Conservation (phyloP, 2,888 invertebrate genomes). For the Volucella inflata region DNA sequence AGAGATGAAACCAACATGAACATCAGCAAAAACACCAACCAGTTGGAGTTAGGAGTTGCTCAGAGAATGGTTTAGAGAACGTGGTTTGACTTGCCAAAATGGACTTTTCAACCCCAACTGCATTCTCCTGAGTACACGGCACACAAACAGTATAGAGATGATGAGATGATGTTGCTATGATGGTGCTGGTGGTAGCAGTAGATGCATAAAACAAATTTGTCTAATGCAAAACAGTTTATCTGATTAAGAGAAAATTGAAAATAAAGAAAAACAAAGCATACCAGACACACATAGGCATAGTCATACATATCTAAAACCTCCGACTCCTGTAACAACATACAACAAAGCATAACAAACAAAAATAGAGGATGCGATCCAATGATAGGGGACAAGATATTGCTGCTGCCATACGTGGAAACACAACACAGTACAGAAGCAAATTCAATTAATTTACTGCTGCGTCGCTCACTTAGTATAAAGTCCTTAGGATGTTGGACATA, state of each 20-base stretch:
- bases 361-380: conserved; percentile 28
- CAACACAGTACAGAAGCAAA: conserved; percentile 61
- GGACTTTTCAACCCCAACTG: conserved; percentile 42
- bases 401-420: conserved; percentile 12
- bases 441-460: conserved; percentile 75
- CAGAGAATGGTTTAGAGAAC: conserved; percentile 20
- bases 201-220: conserved; percentile 74
- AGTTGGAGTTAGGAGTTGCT: conserved; percentile 17
- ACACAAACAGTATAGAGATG: conserved; percentile 42
- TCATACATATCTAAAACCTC: conserved; percentile 4
- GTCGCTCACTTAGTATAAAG: conserved; percentile 72
- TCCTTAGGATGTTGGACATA: conserved; percentile 35
- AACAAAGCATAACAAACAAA: conserved; percentile 43
- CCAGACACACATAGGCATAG: conserved; percentile 26
- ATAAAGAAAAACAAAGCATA: conserved; percentile 65
- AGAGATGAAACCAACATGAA: conserved; percentile 24
- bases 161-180: conserved; percentile 5
- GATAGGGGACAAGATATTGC: conserved; percentile 23
- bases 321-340: neutral
- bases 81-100: conserved; percentile 75
- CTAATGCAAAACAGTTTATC: conserved; percentile 76
- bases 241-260: conserved; percentile 75
- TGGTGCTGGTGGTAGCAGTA: neutral
- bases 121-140: conserved; percentile 44
- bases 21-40: conserved; percentile 8